A percentile compares a stretch with the other conserved stretches of the same genome.
These are phyloP conservation scores for Caerostris extrusa DNA, from an alignment of 1,140 invertebrate genomes.

Conservation along the genomic window DNA sequence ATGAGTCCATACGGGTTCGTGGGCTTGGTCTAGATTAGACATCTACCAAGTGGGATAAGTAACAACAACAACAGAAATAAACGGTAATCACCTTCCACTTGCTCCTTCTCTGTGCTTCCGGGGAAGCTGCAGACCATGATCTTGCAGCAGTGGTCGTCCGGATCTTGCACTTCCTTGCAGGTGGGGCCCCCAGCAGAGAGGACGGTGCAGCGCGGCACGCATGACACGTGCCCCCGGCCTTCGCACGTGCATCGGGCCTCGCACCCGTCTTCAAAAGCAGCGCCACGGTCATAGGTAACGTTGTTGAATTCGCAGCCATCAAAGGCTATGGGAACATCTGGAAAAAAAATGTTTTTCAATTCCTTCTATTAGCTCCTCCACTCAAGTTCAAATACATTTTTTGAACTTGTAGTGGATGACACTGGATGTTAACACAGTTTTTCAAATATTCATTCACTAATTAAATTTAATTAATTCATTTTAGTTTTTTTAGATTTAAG, in stretches of 20 bases:
- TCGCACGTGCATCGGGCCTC: conserved; percentile 80
- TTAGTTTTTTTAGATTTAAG: no score
- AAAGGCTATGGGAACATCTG: conserved; percentile 33
- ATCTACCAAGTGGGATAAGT: no score
- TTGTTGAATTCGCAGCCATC: conserved; percentile 80
- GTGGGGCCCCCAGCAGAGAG: conserved; percentile 53
- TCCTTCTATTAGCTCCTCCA: no score
- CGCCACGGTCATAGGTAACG: conserved; percentile 79
- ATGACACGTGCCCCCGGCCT: conserved; percentile 78
- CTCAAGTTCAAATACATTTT: no score
- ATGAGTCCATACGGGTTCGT: no score
- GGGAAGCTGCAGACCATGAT: conserved; percentile 81
- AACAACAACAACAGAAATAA: no score
- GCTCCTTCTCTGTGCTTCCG: conserved; percentile 50
- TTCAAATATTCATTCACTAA: no score
- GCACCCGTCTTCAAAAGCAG: conserved; percentile 80
- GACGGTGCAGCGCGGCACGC: conserved; percentile 79
- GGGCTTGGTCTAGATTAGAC: no score
- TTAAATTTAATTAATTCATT: no score
- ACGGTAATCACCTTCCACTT: conserved; percentile 32
- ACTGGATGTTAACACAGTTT: no score
- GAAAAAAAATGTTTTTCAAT: no score
- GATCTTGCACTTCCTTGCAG: conserved; percentile 78
- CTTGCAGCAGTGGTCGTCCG: conserved; percentile 81
- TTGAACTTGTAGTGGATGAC: no score